Percentiles rank a stretch among this genome's conserved stretches.
These are phyloP conservation scores for Lepus timidus DNA, from an alignment of 2,113 vertebrate species.

Conservation along the genomic window DNA sequence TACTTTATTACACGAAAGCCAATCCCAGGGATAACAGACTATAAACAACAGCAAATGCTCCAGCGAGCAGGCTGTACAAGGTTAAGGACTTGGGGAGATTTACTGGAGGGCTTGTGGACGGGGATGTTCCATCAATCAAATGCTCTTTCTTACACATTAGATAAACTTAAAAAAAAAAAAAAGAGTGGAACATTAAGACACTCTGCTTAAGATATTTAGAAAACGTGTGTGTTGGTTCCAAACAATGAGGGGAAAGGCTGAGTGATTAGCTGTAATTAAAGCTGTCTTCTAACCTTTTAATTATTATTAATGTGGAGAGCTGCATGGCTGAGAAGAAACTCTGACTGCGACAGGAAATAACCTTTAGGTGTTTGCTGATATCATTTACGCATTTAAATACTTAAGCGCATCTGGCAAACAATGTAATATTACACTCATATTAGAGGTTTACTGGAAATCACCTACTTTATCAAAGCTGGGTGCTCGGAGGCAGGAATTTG, in stretches of 20 bases:
- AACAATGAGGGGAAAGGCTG: conserved; percentile 77
- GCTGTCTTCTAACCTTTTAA: conserved; percentile 68
- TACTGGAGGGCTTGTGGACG: conserved; percentile 72
- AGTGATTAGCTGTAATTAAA: conserved; percentile 75
- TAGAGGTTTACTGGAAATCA: conserved; percentile 50
- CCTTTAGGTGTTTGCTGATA: conserved; percentile 74
- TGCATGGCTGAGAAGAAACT: conserved; percentile 70
- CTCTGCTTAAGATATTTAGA: conserved; percentile 70
- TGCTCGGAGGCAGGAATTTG: neutral
- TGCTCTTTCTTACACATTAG: conserved; percentile 78
- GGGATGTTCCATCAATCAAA: conserved; percentile 84
- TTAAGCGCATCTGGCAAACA: conserved; percentile 42
- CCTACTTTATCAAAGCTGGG: conserved; percentile 17
- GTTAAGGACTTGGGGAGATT: conserved; percentile 85
- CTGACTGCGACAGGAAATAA: conserved; percentile 68
- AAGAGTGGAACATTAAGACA: conserved; percentile 56
- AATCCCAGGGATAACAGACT: conserved; percentile 89
- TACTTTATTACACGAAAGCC: conserved; percentile 87
- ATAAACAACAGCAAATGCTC: conserved; percentile 89
- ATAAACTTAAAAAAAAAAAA: conserved; percentile 72
- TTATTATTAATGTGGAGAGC: conserved; percentile 78
- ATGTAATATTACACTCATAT: conserved; percentile 11
- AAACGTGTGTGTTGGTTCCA: conserved; percentile 73
- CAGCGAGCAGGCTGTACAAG: conserved; percentile 83
- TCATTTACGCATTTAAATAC: conserved; percentile 68